Evolutionary conservation across 2,888 invertebrate genomes (phyloP), one percentile per base, ranked within the genome.

Genomic region (Brachyptera putata): DNA sequence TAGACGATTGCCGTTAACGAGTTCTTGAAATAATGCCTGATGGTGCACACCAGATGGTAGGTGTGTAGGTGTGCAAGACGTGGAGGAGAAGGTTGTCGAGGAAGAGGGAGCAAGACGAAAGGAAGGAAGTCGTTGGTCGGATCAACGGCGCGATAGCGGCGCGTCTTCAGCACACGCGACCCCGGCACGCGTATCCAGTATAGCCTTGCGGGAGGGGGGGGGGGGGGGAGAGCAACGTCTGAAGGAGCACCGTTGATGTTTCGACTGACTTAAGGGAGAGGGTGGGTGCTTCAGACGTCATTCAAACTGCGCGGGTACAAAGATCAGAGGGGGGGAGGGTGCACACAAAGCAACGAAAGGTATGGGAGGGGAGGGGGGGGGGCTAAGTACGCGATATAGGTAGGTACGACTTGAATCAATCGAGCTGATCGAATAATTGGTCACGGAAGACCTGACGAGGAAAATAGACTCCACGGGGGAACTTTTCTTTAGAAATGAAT

Each of bases 281-380:
- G 49, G 49, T 24, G 49, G 49, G 25, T 11, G 24, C 26, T 50
- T n/a, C 49, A 50, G 49, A 50, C 49, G 30, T 50, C 49, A 26
- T n/a, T 1, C 41, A 41, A 21, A 9, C n/a, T n/a, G n/a, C n/a
- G n/a, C n/a, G n/a, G n/a, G n/a, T n/a, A n/a, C n/a, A n/a, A n/a
- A n/a, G n/a, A n/a, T n/a, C 41, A 14, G 41, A 21, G 16, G 41
- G 41, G 34, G 2, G 41, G 21, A 21, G 41, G 41, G 41, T 21
- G 14, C 41, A 16, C 7, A 21, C 14, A 7, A 16, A 21, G 16
- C 41, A 16, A 2, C 18, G 41, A 21, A 21, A n/a, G n/a, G n/a
- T n/a, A n/a, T n/a, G n/a, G n/a, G n/a, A n/a, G n/a, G n/a, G n/a
- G n/a, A n/a, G n/a, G n/a, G n/a, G n/a, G n/a, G n/a, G n/a, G n/a